phyloP scores from a whole-genome alignment of 2,888 invertebrate species.

The Heteropelma amictum region DNA sequence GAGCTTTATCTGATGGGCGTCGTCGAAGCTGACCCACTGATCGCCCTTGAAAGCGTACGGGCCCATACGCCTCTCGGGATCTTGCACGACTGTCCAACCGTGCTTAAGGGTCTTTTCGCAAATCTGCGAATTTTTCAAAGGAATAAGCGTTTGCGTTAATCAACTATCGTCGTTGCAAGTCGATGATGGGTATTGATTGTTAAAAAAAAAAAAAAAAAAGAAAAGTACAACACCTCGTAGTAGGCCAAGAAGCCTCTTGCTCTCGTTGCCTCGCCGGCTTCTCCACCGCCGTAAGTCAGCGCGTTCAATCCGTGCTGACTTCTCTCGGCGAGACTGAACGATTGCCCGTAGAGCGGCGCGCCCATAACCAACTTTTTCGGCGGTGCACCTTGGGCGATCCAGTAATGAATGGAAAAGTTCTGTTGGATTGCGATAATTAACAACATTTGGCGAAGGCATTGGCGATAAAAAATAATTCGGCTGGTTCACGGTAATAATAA shows the following conservation, averaged over 20 bases:
- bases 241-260: slow-evolving; percentile 93
- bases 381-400: slow-evolving; percentile 90
- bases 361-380: slow-evolving; percentile 90
- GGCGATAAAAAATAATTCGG: too few species aligned
- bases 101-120: slow-evolving; percentile 87
- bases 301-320: slow-evolving; percentile 84
- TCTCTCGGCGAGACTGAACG: slow-evolving; percentile 87
- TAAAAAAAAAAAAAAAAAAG: not conserved
- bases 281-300: slow-evolving; percentile 91
- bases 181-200: not conserved
- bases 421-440: slow-evolving; percentile 75
- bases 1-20: slow-evolving; percentile 88
- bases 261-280: slow-evolving; percentile 92
- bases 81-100: slow-evolving; percentile 89
- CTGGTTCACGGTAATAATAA: not conserved
- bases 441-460: not conserved
- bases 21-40: slow-evolving; percentile 97
- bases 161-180: not conserved
- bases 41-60: slow-evolving; percentile 91
- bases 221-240: slow-evolving; percentile 95
- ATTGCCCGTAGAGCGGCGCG: slow-evolving; percentile 93
- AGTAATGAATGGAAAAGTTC: slow-evolving; percentile 93
- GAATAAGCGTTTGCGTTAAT: too few species aligned
- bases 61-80: slow-evolving; percentile 89
- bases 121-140: slow-evolving; percentile 84